These are phyloP conservation scores for Malacosoma neustria DNA, from an alignment of 2,888 invertebrate species.

Conservation along the genomic window DNA sequence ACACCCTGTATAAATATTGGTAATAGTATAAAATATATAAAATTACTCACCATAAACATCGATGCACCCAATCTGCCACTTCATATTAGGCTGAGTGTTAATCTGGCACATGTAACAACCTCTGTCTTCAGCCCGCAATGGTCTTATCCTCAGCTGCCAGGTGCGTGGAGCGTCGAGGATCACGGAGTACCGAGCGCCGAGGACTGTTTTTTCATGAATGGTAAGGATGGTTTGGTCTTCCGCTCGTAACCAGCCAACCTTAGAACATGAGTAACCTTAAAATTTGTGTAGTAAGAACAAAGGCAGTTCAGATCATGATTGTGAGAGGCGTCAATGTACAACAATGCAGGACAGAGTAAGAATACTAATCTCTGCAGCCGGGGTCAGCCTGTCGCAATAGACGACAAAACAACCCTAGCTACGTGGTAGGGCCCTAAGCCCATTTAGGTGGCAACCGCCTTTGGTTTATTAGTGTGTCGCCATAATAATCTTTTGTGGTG, in stretches of 20 bases:
- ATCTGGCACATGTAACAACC: conserved; percentile 96
- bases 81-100: conserved; percentile 88
- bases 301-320: no score
- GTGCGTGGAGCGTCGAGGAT: conserved; percentile 87
- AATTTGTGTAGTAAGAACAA: no score
- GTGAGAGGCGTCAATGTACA: no score
- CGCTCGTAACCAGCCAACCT: conserved; percentile 93
- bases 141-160: conserved; percentile 90
- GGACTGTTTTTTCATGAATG: conserved; percentile 88
- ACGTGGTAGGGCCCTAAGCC: no score
- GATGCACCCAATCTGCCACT: conserved; percentile 89
- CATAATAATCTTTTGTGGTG: no score
- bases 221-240: conserved; percentile 94
- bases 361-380: no score
- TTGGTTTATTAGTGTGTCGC: no score
- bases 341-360: no score
- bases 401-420: no score
- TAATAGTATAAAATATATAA: not conserved
- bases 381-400: no score
- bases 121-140: conserved; percentile 86
- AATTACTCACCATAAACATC: conserved; percentile 86
- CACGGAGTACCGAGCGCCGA: conserved; percentile 87
- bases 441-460: no score
- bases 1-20: no score
- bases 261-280: conserved; percentile 14